Evolutionary conservation across 2,888 invertebrate genomes (phyloP), one percentile per base, ranked within the genome.

Genomic region (Mystacides longicornis): DNA sequence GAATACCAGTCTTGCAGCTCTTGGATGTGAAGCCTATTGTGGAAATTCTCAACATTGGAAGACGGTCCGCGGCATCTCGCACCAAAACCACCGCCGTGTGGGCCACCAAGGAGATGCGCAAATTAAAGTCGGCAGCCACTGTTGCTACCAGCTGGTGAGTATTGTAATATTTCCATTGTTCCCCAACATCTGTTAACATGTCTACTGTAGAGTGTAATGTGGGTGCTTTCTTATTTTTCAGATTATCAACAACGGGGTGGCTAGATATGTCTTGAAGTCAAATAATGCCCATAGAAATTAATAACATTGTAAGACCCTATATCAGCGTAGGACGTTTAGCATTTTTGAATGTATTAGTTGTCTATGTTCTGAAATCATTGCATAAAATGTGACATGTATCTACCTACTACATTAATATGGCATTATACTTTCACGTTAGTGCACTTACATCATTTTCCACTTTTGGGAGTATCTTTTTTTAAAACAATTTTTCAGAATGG

Each of bases 71-170:
- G 68, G 84, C 82, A 37, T 79, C 78, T 62, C 93, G 96, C 73
- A 91, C 95, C 62, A 97, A 95, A 79, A 85, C 89, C 56, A 80
- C 97, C 63, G 90, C 95, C 63, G 87, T 81, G 64, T 99, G 98
- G 98, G 97, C 97, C 60, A 83, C 87, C 59, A 95, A 95, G 78
- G 96, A 96, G 77, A 86, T 99, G 67, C 86, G 92, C 67, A 93
- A 90, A 75, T 79, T 94, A 68, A 94, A 91, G 75, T 85, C 79
- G 64, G 76, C 79, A 62, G 65, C 67, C 43, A 64, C 65, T 3
- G 75, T 77, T 37, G 73, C 77, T 57, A 72, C 77, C 61, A 82
- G 82, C 78, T 83, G 82, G 83, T 82, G 60, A 73, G 74, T 42
- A 31, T 31, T 9, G 7, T 9, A 7, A n/a, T n/a, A n/a, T n/a